A percentile compares a stretch with the other conserved stretches of the same genome.
Evolutionary conservation across 2,113 vertebrate species (phyloP).

Genomic region (Hippocampus barbouri): DNA sequence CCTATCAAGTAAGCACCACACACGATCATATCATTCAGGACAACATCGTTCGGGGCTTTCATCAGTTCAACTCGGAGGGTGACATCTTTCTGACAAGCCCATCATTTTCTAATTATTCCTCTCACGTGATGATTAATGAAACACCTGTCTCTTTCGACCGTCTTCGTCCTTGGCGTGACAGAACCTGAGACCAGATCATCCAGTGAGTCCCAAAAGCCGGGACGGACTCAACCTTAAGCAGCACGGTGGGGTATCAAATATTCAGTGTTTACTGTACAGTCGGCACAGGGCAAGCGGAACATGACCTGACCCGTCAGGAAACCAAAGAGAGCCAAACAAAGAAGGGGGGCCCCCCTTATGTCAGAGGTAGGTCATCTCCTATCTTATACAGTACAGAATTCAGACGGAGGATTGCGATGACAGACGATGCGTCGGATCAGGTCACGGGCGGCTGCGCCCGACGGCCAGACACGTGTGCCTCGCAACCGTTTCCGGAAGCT

Average conservation of each 20-base stretch:
- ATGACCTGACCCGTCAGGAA: conserved; percentile 66
- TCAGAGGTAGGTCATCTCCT: not conserved
- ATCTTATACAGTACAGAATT: not conserved
- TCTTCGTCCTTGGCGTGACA: not conserved
- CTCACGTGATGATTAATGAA: conserved; percentile 49
- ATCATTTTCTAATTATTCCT: conserved; percentile 54
- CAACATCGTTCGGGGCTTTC: conserved; percentile 15
- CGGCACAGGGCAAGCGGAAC: conserved; percentile 64
- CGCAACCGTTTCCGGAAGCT: not conserved
- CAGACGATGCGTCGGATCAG: not conserved
- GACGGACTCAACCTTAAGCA: conserved; percentile 9
- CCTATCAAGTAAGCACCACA: not conserved
- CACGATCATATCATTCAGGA: not conserved
- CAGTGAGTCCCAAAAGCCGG: not conserved
- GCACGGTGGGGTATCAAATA: conserved; percentile 64
- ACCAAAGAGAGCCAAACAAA: conserved; percentile 65
- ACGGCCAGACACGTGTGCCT: not conserved
- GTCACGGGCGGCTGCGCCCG: not conserved
- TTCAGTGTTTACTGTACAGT: conserved; percentile 66
- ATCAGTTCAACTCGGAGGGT: conserved; percentile 38
- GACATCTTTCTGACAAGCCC: conserved; percentile 50
- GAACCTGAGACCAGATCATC: not conserved
- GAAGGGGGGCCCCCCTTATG: conserved; percentile 28
- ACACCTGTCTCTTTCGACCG: not conserved
- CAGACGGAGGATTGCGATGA: not conserved